These are phyloP conservation scores for Betta splendens DNA, from an alignment of 2,797 vertebrate genomes.

Conservation along the genomic window DNA sequence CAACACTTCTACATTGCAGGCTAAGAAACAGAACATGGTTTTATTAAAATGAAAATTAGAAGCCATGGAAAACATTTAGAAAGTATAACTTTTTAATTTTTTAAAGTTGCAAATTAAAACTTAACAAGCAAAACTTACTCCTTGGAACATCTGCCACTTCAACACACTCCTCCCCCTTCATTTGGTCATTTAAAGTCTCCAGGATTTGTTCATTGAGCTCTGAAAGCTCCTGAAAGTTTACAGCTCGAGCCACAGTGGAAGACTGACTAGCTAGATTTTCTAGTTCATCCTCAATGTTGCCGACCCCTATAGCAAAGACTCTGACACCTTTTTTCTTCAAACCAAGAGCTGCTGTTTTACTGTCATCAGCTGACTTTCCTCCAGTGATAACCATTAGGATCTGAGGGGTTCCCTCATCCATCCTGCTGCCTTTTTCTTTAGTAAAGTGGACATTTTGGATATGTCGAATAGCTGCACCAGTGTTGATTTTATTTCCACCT, in stretches of 20 bases:
- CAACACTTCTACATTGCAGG: constrained; percentile 90
- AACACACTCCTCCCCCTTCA: constrained; percentile 85
- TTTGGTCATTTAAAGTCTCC: constrained; percentile 85
- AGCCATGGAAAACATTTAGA: constrained; percentile 2
- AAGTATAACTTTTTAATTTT: neutral
- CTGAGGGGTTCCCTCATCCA: constrained; percentile 88
- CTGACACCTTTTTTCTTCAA: constrained; percentile 85
- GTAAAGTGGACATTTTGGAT: constrained; percentile 88
- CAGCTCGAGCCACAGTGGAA: constrained; percentile 83
- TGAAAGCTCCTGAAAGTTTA: constrained; percentile 82
- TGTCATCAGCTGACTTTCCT: constrained; percentile 86
- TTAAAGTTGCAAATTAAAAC: neutral
- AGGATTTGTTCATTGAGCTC: constrained; percentile 92
- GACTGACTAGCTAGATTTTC: constrained; percentile 84
- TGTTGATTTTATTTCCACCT: constrained; percentile 88
- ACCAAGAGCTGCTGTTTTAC: constrained; percentile 83
- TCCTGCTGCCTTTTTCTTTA: constrained; percentile 88
- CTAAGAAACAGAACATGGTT: constrained; percentile 71
- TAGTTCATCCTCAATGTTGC: constrained; percentile 84
- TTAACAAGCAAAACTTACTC: constrained; percentile 72
- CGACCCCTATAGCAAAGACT: constrained; percentile 90
- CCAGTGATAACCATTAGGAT: constrained; percentile 90
- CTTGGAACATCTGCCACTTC: constrained; percentile 56
- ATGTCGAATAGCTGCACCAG: constrained; percentile 86
- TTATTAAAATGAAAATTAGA: neutral